Conservation (phyloP, 2,113 vertebrate genomes). For the Vombatus ursinus region DNA sequence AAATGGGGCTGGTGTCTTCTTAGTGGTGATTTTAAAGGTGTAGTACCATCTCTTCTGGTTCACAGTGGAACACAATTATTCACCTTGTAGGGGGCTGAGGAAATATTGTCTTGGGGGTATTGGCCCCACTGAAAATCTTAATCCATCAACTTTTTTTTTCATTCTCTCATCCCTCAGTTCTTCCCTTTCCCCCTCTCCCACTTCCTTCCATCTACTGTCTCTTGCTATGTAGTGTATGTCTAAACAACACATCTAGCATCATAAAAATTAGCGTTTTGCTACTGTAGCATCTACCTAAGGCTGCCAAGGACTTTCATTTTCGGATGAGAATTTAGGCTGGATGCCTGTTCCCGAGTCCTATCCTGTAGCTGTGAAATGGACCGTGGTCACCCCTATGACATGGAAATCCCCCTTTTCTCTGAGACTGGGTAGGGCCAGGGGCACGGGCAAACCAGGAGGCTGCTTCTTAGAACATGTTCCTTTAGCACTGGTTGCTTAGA, state of each 20-base stretch:
- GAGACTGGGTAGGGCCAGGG: background rate
- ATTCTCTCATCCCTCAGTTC: background rate
- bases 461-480: background rate
- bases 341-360: background rate
- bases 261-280: background rate
- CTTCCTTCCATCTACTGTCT: background rate
- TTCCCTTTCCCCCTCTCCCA: background rate
- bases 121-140: constrained; percentile 1
- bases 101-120: background rate
- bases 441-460: background rate
- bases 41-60: constrained; percentile 74
- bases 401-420: background rate
- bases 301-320: background rate
- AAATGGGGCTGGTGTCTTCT: constrained; percentile 61
- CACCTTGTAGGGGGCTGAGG: background rate
- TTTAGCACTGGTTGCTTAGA: background rate
- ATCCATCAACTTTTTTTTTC: constrained; percentile 32
- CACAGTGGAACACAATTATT: constrained; percentile 20
- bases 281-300: background rate
- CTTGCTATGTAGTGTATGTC: fast-evolving
- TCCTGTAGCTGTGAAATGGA: background rate
- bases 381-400: background rate
- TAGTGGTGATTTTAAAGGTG: constrained; percentile 58
- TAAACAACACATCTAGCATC: background rate
- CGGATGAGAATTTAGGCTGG: background rate